These are phyloP conservation scores for Metacarcinus magister DNA, from an alignment of 2,888 invertebrate genomes.

Conservation along the genomic window DNA sequence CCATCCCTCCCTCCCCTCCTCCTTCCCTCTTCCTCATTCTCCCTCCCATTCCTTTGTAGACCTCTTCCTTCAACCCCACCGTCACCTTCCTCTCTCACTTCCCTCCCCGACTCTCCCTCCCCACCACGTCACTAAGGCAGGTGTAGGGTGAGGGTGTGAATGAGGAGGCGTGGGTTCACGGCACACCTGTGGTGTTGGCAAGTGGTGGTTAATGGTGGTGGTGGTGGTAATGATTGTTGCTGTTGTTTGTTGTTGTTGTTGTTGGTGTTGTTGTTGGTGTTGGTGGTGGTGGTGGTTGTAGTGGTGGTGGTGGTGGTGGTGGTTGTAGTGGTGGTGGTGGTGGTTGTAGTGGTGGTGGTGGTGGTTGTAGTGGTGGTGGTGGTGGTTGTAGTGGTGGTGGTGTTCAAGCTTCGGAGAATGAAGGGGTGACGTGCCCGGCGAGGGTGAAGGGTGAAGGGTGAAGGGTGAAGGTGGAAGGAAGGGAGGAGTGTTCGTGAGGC, in stretches of 20 bases:
- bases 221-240: no score
- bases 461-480: not conserved
- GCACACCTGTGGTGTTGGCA: not conserved
- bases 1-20: not conserved
- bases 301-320: not conserved
- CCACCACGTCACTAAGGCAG: not conserved
- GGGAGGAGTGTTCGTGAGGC: not conserved
- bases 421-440: no score
- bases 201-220: not conserved
- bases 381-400: not conserved
- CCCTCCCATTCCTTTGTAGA: not conserved
- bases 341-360: no score
- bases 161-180: not conserved
- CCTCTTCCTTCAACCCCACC: not conserved
- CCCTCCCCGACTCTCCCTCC: not conserved
- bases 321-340: not conserved
- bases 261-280: no score
- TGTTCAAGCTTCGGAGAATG: not conserved
- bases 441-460: not conserved
- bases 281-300: not conserved
- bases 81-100: not conserved
- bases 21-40: not conserved
- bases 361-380: not conserved
- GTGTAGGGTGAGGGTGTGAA: not conserved
- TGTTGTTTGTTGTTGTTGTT: no score